Evolutionary conservation across 2,113 vertebrate genomes (phyloP).

Genomic region (Rutilus rutilus): DNA sequence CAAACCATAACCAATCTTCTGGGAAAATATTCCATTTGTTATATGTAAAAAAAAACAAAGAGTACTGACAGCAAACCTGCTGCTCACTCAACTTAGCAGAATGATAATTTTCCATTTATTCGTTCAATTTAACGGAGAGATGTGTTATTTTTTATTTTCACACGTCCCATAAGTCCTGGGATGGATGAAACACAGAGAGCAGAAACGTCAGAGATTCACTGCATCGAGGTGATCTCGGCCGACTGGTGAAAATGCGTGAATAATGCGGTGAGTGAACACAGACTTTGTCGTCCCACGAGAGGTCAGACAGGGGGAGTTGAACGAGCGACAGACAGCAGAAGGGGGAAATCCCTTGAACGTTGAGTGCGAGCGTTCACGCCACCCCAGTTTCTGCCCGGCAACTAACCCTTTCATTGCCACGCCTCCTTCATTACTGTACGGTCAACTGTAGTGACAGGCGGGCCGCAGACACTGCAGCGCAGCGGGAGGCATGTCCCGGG

Average conservation of each 20-base stretch:
- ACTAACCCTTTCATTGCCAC: slow-evolving; percentile 53
- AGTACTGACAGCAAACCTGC: neutral
- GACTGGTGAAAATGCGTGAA: neutral
- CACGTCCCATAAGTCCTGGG: neutral
- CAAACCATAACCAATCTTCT: neutral
- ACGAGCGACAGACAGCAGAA: neutral
- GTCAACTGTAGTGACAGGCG: slow-evolving; percentile 59
- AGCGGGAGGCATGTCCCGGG: slow-evolving; percentile 40
- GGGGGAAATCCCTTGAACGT: slow-evolving; percentile 22
- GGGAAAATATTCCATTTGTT: neutral
- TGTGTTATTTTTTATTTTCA: neutral
- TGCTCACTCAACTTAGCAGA: neutral
- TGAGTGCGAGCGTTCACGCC: slow-evolving; percentile 11
- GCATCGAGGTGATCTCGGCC: neutral
- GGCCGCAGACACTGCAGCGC: slow-evolving; percentile 48
- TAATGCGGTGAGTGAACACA: slow-evolving; percentile 23
- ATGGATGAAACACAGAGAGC: neutral
- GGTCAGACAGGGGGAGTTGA: slow-evolving; percentile 1
- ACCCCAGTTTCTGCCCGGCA: slow-evolving; percentile 72
- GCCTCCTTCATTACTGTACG: slow-evolving; percentile 61
- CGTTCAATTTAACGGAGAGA: neutral
- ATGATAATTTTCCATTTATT: slow-evolving; percentile 11
- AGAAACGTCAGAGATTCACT: neutral
- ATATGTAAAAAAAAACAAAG: neutral
- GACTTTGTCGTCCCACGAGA: neutral